Conservation (phyloP, 2,113 vertebrate genomes). For the Oncorhynchus gorbuscha region DNA sequence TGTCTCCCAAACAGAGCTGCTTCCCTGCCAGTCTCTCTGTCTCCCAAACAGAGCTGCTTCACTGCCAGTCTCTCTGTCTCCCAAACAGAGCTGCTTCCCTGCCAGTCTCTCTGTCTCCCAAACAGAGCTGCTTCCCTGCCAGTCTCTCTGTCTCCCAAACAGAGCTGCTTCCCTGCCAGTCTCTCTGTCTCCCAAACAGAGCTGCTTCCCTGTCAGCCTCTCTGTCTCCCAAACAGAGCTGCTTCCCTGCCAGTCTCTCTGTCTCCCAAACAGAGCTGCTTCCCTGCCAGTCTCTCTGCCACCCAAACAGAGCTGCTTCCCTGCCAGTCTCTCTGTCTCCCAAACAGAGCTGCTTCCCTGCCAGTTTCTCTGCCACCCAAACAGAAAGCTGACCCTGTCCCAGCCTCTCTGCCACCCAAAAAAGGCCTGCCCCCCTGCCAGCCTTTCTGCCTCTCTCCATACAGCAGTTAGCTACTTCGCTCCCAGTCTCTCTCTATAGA, state of each 20-base stretch:
- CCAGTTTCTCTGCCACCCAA: too few species aligned
- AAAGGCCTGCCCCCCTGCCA: slow-evolving; percentile 5
- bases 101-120: background rate
- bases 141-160: background rate
- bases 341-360: too few species aligned
- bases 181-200: background rate
- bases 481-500: too few species aligned
- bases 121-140: too few species aligned
- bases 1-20: background rate
- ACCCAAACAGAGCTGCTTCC: background rate
- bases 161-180: too few species aligned
- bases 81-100: too few species aligned
- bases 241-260: background rate
- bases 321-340: background rate
- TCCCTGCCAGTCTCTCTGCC: too few species aligned
- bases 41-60: background rate
- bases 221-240: background rate
- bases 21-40: background rate
- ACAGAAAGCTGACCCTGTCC: too few species aligned
- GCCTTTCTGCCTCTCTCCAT: too few species aligned
- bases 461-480: too few species aligned
- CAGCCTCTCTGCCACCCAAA: too few species aligned
- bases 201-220: too few species aligned
- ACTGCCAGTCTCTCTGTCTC: background rate
- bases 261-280: background rate